Percentiles rank a stretch among this genome's conserved stretches.
Conservation (phyloP, 2,888 invertebrate species). For the Xylophagus ater region DNA sequence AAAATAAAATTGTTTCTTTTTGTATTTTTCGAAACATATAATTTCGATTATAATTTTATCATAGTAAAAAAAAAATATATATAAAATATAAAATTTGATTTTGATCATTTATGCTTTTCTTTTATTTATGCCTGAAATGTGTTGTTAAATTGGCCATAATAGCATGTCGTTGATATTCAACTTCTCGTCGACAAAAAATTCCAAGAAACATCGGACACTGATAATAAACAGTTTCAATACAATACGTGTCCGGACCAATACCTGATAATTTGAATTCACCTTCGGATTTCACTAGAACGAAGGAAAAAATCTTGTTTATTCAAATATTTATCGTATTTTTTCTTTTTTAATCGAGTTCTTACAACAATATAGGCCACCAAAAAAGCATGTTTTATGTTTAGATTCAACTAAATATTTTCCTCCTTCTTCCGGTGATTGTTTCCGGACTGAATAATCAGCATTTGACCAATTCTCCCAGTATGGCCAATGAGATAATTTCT, state of each 20-base stretch:
- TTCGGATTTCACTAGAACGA: slow-evolving; percentile 49
- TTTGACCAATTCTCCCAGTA: slow-evolving; percentile 46
- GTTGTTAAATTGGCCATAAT: slow-evolving; percentile 35
- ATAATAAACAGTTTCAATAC: slow-evolving; percentile 47
- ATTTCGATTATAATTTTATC: slow-evolving; percentile 12
- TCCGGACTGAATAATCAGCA: slow-evolving; percentile 49
- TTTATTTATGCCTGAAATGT: slow-evolving; percentile 16
- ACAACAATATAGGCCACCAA: slow-evolving; percentile 48
- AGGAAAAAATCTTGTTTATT: too few relatives aligned
- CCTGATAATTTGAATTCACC: slow-evolving; percentile 49
- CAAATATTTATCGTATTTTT: background rate
- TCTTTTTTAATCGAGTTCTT: too few relatives aligned
- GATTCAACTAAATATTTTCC: slow-evolving; percentile 48
- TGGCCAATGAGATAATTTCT: slow-evolving; percentile 53
- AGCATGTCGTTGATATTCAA: slow-evolving; percentile 35
- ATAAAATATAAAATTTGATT: slow-evolving; percentile 8
- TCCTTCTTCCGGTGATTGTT: slow-evolving; percentile 35
- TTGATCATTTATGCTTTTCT: background rate
- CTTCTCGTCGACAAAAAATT: slow-evolving; percentile 47
- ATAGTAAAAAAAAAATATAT: slow-evolving; percentile 18
- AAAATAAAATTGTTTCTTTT: background rate
- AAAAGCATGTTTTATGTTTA: slow-evolving; percentile 52
- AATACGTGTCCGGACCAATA: slow-evolving; percentile 41
- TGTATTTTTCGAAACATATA: background rate
- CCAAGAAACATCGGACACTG: slow-evolving; percentile 52